A percentile compares a stretch with the other conserved stretches of the same genome.
phyloP scores from a whole-genome alignment of 2,797 vertebrate species.

The Lophius americanus region DNA sequence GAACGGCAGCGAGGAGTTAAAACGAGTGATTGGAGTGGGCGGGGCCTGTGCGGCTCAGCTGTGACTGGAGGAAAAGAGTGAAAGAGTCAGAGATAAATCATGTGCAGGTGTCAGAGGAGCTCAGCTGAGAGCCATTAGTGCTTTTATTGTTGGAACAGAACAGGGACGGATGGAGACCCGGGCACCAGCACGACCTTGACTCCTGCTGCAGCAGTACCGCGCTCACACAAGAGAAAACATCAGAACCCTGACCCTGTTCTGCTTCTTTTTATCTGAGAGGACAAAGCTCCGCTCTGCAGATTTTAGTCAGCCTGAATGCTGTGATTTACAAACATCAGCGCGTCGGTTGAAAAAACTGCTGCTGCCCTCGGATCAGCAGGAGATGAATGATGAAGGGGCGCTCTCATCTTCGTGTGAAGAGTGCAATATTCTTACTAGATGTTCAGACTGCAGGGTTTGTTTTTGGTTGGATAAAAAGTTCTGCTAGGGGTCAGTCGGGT shows the following conservation, averaged over 20 bases:
- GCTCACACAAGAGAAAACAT: neutral
- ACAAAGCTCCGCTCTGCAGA: slow-evolving; percentile 19
- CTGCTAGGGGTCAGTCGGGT: no score
- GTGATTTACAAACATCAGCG: slow-evolving; percentile 15
- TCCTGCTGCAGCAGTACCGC: slow-evolving; percentile 1
- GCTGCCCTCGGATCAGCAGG: slow-evolving; percentile 3
- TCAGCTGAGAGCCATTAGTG: slow-evolving; percentile 50
- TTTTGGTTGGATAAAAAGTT: no score
- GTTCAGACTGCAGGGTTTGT: no score
- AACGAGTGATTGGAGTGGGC: neutral
- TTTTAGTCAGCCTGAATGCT: slow-evolving; percentile 17
- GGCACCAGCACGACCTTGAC: neutral
- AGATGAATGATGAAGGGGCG: slow-evolving; percentile 15
- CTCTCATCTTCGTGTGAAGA: slow-evolving; percentile 5
- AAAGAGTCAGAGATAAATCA: neutral
- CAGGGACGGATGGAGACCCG: slow-evolving; percentile 1
- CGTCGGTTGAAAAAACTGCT: slow-evolving; percentile 14
- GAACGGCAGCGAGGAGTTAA: slow-evolving; percentile 45
- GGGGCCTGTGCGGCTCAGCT: no score
- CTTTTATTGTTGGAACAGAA: slow-evolving; percentile 38
- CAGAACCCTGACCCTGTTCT: neutral
- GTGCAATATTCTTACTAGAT: no score
- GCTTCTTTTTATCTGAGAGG: neutral
- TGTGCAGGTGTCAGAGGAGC: neutral
- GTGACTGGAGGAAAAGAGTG: slow-evolving; percentile 39